phyloP scores from a whole-genome alignment of 2,797 vertebrate species.

The Aselliscus stoliczkanus region DNA sequence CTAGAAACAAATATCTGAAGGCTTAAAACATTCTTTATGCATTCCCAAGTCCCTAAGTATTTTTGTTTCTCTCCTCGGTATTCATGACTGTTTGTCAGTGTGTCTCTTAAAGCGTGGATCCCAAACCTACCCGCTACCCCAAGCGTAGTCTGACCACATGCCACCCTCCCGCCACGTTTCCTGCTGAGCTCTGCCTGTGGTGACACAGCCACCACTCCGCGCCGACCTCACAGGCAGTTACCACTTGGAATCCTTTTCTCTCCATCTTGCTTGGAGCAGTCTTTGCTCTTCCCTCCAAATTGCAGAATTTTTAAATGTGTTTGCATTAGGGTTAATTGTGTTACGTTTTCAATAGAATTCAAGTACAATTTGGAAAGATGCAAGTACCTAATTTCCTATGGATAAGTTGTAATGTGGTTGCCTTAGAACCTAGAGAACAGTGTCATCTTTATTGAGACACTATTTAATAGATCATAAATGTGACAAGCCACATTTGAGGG shows the following conservation, averaged over 20 bases:
- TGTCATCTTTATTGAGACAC: not conserved
- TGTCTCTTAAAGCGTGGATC: not conserved
- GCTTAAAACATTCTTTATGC: not conserved
- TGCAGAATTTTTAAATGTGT: not conserved
- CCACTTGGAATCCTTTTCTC: not conserved
- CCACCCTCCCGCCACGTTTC: no score
- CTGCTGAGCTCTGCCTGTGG: no score
- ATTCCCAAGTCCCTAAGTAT: not conserved
- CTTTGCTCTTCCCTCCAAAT: not conserved
- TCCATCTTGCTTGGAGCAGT: not conserved
- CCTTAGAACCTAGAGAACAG: not conserved
- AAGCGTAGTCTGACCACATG: no score
- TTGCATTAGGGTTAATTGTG: not conserved
- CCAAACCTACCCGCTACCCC: not conserved
- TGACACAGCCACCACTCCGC: accelerated
- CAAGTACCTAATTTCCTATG: not conserved
- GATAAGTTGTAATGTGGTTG: not conserved
- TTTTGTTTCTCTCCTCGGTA: not conserved
- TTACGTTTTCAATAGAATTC: not conserved
- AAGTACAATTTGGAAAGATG: not conserved
- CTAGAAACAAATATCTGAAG: not conserved
- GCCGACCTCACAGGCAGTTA: accelerated
- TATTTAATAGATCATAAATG: not conserved
- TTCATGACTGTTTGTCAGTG: not conserved
- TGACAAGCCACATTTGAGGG: not conserved